Percentiles rank a stretch among this genome's conserved stretches.
These are phyloP conservation scores for Pedicia rivosa DNA, from an alignment of 2,888 invertebrate species.

Conservation along the genomic window DNA sequence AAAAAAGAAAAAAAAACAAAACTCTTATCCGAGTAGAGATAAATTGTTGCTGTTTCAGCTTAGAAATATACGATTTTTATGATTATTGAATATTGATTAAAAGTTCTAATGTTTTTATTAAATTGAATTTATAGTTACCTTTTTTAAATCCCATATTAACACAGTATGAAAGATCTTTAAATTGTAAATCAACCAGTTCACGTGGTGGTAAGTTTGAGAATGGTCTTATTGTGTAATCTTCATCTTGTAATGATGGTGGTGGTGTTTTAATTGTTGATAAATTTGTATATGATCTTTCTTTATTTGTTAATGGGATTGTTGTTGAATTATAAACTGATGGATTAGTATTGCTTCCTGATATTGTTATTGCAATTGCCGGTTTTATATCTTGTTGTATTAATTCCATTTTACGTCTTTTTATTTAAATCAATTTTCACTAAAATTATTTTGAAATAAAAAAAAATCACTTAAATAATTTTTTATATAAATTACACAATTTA, in stretches of 20 bases:
- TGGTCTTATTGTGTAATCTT: constrained; percentile 12
- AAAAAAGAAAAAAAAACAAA: no score
- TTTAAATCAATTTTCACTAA: no score
- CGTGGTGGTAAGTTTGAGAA: constrained; percentile 27
- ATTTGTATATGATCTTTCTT: background rate
- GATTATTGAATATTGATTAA: no score
- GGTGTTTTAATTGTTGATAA: constrained; percentile 5
- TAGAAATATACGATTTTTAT: no score
- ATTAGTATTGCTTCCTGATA: constrained; percentile 7
- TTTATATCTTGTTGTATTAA: constrained; percentile 11
- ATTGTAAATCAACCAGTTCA: constrained; percentile 52
- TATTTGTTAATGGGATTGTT: constrained; percentile 10
- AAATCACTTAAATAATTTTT: no score
- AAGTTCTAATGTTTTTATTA: no score
- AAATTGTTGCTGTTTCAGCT: no score
- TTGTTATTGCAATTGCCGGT: constrained; percentile 9
- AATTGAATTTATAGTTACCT: no score
- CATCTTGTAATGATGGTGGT: constrained; percentile 7
- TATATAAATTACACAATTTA: no score
- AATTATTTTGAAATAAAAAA: no score
- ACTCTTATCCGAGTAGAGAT: no score
- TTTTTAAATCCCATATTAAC: constrained; percentile 55
- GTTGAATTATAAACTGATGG: constrained; percentile 13
- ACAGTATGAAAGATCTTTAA: constrained; percentile 54
- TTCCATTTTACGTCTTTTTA: constrained; percentile 9